A percentile compares a stretch with the other conserved stretches of the same genome.
Evolutionary conservation across 2,797 vertebrate species (phyloP).

Genomic region (Spea hammondii): DNA sequence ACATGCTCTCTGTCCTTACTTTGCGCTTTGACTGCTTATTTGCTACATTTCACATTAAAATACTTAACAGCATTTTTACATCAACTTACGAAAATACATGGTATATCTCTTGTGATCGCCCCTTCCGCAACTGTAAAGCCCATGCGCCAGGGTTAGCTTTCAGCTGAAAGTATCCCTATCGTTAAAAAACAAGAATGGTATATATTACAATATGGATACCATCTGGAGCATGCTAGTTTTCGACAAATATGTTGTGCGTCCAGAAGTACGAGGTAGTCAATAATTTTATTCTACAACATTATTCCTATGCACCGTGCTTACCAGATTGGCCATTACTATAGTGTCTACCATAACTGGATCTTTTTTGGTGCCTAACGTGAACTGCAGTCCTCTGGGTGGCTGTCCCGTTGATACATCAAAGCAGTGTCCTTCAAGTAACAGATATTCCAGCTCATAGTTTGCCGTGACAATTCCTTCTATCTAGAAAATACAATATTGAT

Average conservation of each 20-base stretch:
- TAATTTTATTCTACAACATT: too few relatives aligned
- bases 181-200: conserved; percentile 35
- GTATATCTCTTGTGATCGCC: conserved; percentile 91
- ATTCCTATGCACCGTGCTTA: conserved; percentile 61
- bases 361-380: conserved; percentile 86
- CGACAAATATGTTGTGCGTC: too few relatives aligned
- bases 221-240: too few relatives aligned
- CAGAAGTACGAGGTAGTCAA: not conserved
- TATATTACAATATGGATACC: not conserved
- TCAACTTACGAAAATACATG: conserved; percentile 85
- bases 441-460: conserved; percentile 90
- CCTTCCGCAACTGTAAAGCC: conserved; percentile 84
- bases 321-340: conserved; percentile 96
- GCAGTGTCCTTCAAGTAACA: conserved; percentile 93
- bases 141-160: conserved; percentile 96
- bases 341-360: conserved; percentile 85
- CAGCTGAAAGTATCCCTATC: conserved; percentile 95
- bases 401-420: conserved; percentile 84
- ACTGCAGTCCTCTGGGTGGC: conserved; percentile 90
- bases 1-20: too few relatives aligned
- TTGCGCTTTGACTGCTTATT: too few relatives aligned
- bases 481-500: conserved; percentile 62
- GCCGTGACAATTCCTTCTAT: conserved; percentile 78
- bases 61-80: not conserved
- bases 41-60: too few relatives aligned